A percentile compares a stretch with the other conserved stretches of the same genome.
phyloP scores from a whole-genome alignment of 2,888 invertebrate genomes.

The Orthonevra nobilis region DNA sequence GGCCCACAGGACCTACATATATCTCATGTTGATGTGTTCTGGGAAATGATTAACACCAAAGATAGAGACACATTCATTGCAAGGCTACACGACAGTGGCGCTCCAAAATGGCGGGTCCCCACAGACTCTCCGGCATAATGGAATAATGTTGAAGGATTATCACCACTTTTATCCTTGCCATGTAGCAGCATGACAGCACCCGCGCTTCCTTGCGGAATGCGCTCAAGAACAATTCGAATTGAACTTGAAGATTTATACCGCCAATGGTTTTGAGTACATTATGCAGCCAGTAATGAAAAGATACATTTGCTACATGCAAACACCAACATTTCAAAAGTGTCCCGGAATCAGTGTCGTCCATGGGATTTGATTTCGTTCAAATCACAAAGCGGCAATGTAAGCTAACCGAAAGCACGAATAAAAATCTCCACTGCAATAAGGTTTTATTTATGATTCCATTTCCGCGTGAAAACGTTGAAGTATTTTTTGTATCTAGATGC shows the following conservation, averaged over 20 bases:
- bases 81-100: not conserved
- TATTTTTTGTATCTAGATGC: slow-evolving; percentile 22
- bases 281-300: not conserved
- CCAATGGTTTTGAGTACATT: slow-evolving; percentile 16
- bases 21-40: not conserved
- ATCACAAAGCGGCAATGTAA: slow-evolving; percentile 17
- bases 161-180: not conserved
- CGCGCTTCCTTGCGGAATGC: not conserved
- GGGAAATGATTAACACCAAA: slow-evolving; percentile 22
- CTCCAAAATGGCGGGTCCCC: slow-evolving; percentile 3
- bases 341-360: slow-evolving; percentile 5
- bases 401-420: slow-evolving; percentile 10
- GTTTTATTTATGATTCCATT: slow-evolving; percentile 57
- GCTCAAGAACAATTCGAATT: slow-evolving; percentile 20
- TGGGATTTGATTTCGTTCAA: slow-evolving; percentile 23
- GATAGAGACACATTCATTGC: not conserved
- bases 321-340: too few species aligned
- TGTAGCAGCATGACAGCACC: not conserved
- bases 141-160: slow-evolving; percentile 26
- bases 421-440: not conserved
- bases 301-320: not conserved
- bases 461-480: slow-evolving; percentile 21
- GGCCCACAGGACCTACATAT: not conserved
- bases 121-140: slow-evolving; percentile 35
- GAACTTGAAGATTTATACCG: slow-evolving; percentile 13